Evolutionary conservation across 2,888 invertebrate genomes (phyloP).

Genomic region (Zhuqinia jingwanae): DNA sequence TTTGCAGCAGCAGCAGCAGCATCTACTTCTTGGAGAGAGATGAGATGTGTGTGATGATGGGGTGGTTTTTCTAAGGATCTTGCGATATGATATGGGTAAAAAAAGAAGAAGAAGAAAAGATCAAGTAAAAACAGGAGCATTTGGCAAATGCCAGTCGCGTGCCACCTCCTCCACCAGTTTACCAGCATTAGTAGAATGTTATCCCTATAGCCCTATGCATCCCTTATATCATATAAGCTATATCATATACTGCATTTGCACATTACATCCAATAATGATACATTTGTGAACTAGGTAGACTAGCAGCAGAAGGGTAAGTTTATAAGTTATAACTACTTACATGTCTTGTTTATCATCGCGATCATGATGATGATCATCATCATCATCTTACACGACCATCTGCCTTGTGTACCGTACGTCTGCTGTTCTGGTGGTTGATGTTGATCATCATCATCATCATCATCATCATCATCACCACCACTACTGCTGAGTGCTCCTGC

Average conservation of each 20-base stretch:
- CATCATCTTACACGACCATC: constrained; percentile 48
- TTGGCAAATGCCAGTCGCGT: constrained; percentile 78
- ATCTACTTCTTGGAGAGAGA: constrained; percentile 27
- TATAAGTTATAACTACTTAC: not conserved
- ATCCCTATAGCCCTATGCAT: too few species aligned
- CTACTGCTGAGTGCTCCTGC: not conserved
- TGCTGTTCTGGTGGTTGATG: constrained; percentile 44
- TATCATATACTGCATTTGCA: not conserved
- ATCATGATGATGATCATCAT: constrained; percentile 12
- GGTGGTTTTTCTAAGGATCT: constrained; percentile 25
- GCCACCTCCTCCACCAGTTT: constrained; percentile 53
- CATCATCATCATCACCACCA: constrained; percentile 1
- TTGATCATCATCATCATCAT: constrained; percentile 14
- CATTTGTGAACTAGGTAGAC: not conserved
- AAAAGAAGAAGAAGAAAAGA: constrained; percentile 19
- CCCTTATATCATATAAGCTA: not conserved
- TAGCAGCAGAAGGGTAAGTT: not conserved
- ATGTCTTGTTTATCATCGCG: constrained; percentile 37
- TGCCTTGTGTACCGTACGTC: constrained; percentile 54
- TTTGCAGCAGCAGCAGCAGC: too few species aligned
- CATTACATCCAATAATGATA: not conserved
- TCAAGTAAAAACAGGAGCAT: constrained; percentile 66
- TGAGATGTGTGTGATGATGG: constrained; percentile 19
- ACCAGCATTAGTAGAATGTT: not conserved
- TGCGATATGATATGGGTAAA: constrained; percentile 30